phyloP scores from a whole-genome alignment of 2,113 vertebrate species.

The Calidris pugnax region DNA sequence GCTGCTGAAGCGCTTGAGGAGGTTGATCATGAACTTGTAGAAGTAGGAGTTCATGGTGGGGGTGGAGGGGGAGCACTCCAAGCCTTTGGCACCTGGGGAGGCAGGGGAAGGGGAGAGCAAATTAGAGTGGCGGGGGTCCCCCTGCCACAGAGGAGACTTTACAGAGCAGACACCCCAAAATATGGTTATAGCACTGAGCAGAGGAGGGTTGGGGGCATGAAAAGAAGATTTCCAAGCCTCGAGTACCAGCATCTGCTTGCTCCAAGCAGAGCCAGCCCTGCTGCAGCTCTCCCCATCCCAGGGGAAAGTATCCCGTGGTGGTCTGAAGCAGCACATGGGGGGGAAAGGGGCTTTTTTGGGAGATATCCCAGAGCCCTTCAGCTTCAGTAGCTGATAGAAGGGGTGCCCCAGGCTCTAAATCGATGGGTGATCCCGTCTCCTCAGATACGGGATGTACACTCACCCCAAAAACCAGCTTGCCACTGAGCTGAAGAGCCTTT shows the following conservation, averaged over 20 bases:
- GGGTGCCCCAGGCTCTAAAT: background rate
- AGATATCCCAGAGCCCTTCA: background rate
- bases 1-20: constrained; percentile 92
- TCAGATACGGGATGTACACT: background rate
- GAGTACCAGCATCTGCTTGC: background rate
- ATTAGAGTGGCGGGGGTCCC: background rate
- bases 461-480: background rate
- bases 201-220: rapidly evolving
- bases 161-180: background rate
- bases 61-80: constrained; percentile 90
- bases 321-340: background rate
- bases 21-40: constrained; percentile 98
- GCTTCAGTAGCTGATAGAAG: background rate
- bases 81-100: constrained; percentile 76
- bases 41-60: constrained; percentile 99
- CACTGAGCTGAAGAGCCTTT: background rate
- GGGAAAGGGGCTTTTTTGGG: background rate
- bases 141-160: background rate
- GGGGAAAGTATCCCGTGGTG: background rate
- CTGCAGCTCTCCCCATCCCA: background rate
- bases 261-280: background rate
- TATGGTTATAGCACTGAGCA: rapidly evolving
- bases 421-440: background rate
- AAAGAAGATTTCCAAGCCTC: background rate
- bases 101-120: background rate